phyloP scores from a whole-genome alignment of 2,888 invertebrate genomes.

The Drosophila parthenogenetica region DNA sequence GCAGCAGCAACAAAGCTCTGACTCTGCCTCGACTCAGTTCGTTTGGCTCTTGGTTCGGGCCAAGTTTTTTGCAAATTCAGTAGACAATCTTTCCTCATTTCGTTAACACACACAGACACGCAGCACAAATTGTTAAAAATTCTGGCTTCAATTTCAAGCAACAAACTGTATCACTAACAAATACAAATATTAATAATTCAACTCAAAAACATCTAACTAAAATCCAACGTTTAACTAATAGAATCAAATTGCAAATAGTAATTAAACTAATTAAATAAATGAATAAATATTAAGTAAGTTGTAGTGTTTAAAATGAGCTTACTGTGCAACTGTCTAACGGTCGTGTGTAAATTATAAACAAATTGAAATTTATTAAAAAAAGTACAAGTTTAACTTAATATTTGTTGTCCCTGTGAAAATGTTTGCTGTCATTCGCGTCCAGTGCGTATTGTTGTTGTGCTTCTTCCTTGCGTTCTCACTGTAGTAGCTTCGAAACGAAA shows the following conservation, averaged over 20 bases:
- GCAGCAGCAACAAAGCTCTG: constrained; percentile 49
- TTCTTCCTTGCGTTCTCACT: constrained; percentile 40
- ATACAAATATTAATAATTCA: constrained; percentile 38
- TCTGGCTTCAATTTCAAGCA: constrained; percentile 48
- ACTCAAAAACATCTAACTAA: background rate
- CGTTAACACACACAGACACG: constrained; percentile 75
- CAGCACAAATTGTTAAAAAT: constrained; percentile 51
- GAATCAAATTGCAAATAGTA: constrained; percentile 3
- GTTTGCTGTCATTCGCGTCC: constrained; percentile 54
- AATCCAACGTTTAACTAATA: constrained; percentile 15
- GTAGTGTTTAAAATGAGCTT: constrained; percentile 45
- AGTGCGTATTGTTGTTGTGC: constrained; percentile 46
- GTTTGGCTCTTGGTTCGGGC: constrained; percentile 42
- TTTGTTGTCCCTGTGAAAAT: constrained; percentile 27
- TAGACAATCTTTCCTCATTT: constrained; percentile 83
- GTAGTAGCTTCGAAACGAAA: constrained; percentile 60
- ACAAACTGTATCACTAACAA: constrained; percentile 39
- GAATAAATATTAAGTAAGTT: constrained; percentile 14
- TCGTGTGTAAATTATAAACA: constrained; percentile 20
- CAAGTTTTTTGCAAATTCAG: constrained; percentile 73
- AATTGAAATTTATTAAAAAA: constrained; percentile 25
- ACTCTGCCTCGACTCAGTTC: constrained; percentile 48
- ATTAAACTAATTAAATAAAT: constrained; percentile 10
- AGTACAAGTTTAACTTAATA: constrained; percentile 14
- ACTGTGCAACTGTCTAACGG: constrained; percentile 45